Evolutionary conservation across 2,113 vertebrate genomes (phyloP).

Genomic region (Cisticola juncidis): DNA sequence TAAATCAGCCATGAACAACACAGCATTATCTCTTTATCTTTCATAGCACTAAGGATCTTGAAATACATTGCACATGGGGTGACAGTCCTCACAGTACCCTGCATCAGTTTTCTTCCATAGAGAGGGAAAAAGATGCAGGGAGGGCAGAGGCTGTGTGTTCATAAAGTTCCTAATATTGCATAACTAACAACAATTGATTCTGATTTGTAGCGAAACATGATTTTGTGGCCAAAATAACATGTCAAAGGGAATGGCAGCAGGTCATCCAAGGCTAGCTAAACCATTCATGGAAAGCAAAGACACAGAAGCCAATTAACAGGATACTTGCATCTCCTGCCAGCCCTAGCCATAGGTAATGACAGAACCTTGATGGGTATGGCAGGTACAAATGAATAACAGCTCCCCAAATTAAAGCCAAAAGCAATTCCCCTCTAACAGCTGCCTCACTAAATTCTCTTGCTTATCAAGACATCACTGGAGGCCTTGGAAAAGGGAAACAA

Average conservation of each 20-base stretch:
- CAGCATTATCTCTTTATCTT: not conserved
- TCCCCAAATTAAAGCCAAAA: not conserved
- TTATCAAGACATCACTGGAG: not conserved
- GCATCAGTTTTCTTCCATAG: not conserved
- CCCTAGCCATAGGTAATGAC: accelerated
- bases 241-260: not conserved
- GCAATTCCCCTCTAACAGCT: not conserved
- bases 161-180: not conserved
- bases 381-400: not conserved
- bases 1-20: not conserved
- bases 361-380: not conserved
- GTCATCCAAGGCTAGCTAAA: not conserved
- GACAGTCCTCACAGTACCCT: not conserved
- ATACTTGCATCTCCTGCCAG: not conserved
- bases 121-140: not conserved
- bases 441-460: not conserved
- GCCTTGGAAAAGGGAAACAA: not conserved
- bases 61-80: not conserved
- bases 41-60: not conserved
- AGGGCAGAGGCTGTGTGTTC: not conserved
- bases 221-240: not conserved
- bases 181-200: not conserved
- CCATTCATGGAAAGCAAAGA: not conserved
- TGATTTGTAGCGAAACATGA: not conserved
- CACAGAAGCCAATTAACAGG: not conserved